Base-by-base conservation (phyloP, 2,797 vertebrate genomes). In the Australoheros facetus region DNA sequence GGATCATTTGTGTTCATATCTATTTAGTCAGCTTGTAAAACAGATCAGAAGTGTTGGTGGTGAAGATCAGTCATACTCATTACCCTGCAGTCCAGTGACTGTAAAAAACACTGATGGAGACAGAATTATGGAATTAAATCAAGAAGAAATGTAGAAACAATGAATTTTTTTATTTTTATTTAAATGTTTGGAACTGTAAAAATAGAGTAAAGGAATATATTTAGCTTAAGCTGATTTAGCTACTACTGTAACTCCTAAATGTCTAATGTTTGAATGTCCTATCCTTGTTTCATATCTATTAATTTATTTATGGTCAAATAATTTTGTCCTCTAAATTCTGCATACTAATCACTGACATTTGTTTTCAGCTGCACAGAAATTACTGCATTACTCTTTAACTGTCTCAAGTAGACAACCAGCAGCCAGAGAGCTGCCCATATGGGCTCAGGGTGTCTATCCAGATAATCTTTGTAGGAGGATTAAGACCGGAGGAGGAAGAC, bases 391-490 rank as follows among this genome's bases (percentile, higher is more conserved):
- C 3, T 55, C 16, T 26, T 71, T 21, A 13, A 14, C 11, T 23
- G 5, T 32, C 56, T 72, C 14, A 75, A 45, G 30, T 56, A 57
- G 32, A 73, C 77, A 79, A 51, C 74, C 78, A 32, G 55, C 59
- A 60, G 73, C 55, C 71, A 77, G 62, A 39, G 39, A 73, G 4
- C 37, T 55, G 78, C 66, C 84, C 92, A 86, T 84, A 59, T 84
- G 88, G 84, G 2, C 77, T 19, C 14, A 57, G 53, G 32, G 58
- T 59, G 71, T 81, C 73, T 48, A 5, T 87, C 88, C 87, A 81
- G 82, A 83, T 94, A 90, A 94, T 93, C 92, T 90, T 79, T 82
- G 85, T 78, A 80, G 69, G 70, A 79, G 91, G 94, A 94, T 94
- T 94, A 94, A 72, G 88, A 70, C 21, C 19, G n/a, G 56, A 75